Evolutionary conservation across 2,113 vertebrate genomes (phyloP).

Genomic region (Gobius niger): DNA sequence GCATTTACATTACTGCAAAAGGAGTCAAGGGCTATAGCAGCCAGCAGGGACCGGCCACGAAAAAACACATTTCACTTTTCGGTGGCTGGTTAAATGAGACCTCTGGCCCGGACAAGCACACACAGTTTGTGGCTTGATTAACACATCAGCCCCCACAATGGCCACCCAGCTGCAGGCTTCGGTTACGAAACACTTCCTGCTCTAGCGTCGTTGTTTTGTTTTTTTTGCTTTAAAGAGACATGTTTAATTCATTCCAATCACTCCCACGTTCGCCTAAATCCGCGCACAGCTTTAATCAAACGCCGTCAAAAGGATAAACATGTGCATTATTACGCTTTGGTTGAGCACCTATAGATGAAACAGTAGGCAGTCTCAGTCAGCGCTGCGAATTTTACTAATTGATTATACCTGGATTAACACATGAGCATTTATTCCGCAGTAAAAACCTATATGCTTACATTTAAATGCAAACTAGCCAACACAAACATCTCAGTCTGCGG

Average conservation of each 20-base stretch:
- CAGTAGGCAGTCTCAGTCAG: constrained; percentile 18
- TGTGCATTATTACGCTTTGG: constrained; percentile 39
- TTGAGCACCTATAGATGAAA: constrained; percentile 19
- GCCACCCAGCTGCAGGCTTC: constrained; percentile 67
- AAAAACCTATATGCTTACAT: constrained; percentile 1
- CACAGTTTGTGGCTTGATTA: constrained; percentile 75
- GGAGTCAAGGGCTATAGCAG: constrained; percentile 72
- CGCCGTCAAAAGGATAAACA: constrained; percentile 47
- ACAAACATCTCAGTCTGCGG: constrained; percentile 25
- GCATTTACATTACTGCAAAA: constrained; percentile 76
- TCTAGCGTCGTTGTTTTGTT: constrained; percentile 33
- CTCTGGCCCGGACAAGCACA: constrained; percentile 69
- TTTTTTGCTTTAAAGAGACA: constrained; percentile 58
- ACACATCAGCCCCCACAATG: constrained; percentile 74
- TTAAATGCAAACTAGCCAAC: constrained; percentile 31
- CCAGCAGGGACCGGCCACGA: constrained; percentile 61
- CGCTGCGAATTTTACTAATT: constrained; percentile 34
- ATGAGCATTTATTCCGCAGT: constrained; percentile 12
- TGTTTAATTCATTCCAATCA: constrained; percentile 73
- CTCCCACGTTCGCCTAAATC: constrained; percentile 60
- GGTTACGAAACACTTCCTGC: constrained; percentile 63
- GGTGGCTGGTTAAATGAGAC: constrained; percentile 68
- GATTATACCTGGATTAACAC: constrained; percentile 41
- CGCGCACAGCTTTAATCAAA: constrained; percentile 58
- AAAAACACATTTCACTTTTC: constrained; percentile 71